A percentile compares a stretch with the other conserved stretches of the same genome.
These are phyloP conservation scores for Drosophila borealis DNA, from an alignment of 2,888 invertebrate species.

Conservation along the genomic window DNA sequence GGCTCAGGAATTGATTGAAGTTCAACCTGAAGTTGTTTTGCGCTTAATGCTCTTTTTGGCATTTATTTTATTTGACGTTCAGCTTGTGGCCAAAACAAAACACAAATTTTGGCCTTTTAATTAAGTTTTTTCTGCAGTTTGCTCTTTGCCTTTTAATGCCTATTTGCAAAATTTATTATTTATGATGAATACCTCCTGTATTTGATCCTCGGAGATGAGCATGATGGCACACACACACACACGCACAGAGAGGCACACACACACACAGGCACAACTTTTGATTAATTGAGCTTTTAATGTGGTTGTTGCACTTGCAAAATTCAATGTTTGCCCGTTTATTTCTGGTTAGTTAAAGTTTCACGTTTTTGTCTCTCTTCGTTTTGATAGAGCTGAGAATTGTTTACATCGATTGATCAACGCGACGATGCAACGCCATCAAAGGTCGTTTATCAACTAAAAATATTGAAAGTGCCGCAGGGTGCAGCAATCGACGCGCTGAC, in stretches of 20 bases:
- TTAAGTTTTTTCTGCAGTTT: conserved; percentile 18
- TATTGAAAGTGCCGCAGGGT: conserved; percentile 72
- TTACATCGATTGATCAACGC: conserved; percentile 70
- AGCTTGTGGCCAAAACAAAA: conserved; percentile 19
- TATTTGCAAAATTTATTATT: conserved; percentile 29
- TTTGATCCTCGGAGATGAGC: conserved; percentile 84
- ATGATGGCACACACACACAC: conserved; percentile 51
- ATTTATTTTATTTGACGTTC: conserved; percentile 30
- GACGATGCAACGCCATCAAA: conserved; percentile 84
- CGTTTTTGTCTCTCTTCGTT: neutral
- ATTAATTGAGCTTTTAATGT: neutral
- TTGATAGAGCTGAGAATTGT: conserved; percentile 9
- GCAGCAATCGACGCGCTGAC: conserved; percentile 62
- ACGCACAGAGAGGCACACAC: conserved; percentile 5
- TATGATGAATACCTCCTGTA: conserved; percentile 81
- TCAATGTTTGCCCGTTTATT: neutral
- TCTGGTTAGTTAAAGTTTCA: neutral
- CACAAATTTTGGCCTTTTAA: conserved; percentile 21
- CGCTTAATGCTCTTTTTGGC: conserved; percentile 40
- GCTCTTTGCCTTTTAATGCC: conserved; percentile 7
- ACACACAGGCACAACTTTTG: conserved; percentile 1
- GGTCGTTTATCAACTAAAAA: conserved; percentile 84
- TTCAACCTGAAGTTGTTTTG: conserved; percentile 44
- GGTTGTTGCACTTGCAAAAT: conserved; percentile 16
- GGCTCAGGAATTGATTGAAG: conserved; percentile 70